Evolutionary conservation across 2,888 invertebrate genomes (phyloP).

Genomic region (Platerodrilus igneus): DNA sequence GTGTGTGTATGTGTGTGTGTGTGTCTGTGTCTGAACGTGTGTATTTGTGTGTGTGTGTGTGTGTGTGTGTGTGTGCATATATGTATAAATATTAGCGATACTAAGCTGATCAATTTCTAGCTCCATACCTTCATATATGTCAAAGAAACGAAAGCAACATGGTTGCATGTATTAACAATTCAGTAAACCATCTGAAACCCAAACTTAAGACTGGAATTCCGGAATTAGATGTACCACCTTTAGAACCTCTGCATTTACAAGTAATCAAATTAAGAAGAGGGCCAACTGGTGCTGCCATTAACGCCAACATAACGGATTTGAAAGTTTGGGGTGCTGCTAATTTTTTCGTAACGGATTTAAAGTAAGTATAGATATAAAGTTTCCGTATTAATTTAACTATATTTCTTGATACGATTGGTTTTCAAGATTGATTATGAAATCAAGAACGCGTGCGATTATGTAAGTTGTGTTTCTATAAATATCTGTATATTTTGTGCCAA

Average conservation of each 20-base stretch:
- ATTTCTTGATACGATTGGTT: too few species aligned
- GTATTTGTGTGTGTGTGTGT: too few species aligned
- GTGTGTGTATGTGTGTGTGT: too few species aligned
- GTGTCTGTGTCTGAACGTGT: too few species aligned
- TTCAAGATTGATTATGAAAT: conserved; percentile 5
- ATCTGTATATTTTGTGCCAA: neutral
- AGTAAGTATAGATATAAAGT: conserved; percentile 46
- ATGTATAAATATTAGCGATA: too few species aligned
- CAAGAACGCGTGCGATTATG: neutral
- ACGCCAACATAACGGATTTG: conserved; percentile 57
- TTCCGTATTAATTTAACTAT: too few species aligned
- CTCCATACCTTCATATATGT: conserved; percentile 44
- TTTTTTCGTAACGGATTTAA: conserved; percentile 56
- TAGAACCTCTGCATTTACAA: conserved; percentile 49
- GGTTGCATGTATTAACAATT: conserved; percentile 42
- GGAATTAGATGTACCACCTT: conserved; percentile 52
- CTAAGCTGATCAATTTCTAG: too few species aligned
- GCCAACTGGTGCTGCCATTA: conserved; percentile 45
- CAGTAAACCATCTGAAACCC: conserved; percentile 40
- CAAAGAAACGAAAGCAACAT: conserved; percentile 40
- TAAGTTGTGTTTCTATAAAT: neutral
- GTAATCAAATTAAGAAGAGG: conserved; percentile 38
- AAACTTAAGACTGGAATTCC: conserved; percentile 47
- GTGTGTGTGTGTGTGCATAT: too few species aligned
- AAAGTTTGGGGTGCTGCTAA: conserved; percentile 57